Conservation (phyloP, 2,113 vertebrate genomes). For the Ailurus styani region DNA sequence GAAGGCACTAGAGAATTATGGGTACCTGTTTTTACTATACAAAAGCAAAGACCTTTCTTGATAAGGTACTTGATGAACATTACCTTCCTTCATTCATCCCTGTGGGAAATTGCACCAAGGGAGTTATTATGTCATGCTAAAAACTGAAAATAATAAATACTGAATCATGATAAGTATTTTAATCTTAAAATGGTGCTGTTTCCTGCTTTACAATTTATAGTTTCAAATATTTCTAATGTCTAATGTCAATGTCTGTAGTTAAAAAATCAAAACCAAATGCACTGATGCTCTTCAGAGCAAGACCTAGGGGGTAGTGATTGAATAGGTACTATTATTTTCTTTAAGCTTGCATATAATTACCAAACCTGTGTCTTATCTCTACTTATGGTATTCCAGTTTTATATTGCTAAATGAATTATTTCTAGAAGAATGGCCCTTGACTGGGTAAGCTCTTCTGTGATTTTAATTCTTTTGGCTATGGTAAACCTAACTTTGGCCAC, state of each 20-base stretch:
- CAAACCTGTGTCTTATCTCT: background rate
- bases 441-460: background rate
- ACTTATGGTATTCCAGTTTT: background rate
- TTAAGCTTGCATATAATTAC: background rate
- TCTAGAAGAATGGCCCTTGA: background rate
- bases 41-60: background rate
- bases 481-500: background rate
- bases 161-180: background rate
- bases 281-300: background rate
- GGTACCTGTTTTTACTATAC: background rate
- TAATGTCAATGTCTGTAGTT: background rate
- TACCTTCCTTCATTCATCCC: background rate
- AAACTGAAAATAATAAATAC: background rate
- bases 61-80: background rate
- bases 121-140: background rate
- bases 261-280: conserved; percentile 11
- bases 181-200: background rate
- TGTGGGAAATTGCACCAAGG: background rate
- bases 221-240: conserved; percentile 1
- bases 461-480: background rate
- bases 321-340: background rate
- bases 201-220: background rate
- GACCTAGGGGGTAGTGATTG: background rate
- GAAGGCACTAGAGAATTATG: background rate
- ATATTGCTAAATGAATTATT: background rate